Percentiles rank a stretch among this genome's conserved stretches.
phyloP scores from a whole-genome alignment of 2,888 invertebrate genomes.

The Trachelus tabidus region DNA sequence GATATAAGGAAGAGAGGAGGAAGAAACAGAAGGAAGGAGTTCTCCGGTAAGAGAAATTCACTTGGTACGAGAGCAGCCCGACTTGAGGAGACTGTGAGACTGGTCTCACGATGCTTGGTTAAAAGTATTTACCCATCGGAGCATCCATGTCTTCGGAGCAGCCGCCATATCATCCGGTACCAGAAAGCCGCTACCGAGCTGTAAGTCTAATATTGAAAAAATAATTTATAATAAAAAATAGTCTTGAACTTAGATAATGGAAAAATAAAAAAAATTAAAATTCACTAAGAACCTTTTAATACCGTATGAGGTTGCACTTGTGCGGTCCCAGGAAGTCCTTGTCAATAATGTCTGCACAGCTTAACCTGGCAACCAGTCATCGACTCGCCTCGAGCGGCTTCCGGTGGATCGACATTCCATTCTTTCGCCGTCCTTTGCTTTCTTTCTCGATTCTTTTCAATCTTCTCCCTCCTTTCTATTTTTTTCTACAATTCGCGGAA shows the following conservation, averaged over 20 bases:
- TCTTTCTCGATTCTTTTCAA: background rate
- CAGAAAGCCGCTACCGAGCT: slow-evolving; percentile 23
- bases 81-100: slow-evolving; percentile 19
- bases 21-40: slow-evolving; percentile 6
- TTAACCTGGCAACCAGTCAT: slow-evolving; percentile 25
- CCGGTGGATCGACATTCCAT: slow-evolving; percentile 44
- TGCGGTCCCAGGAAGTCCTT: background rate
- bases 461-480: background rate
- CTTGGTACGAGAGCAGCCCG: slow-evolving; percentile 16
- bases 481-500: slow-evolving; percentile 20
- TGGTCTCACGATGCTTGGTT: slow-evolving; percentile 42
- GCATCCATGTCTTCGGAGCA: slow-evolving; percentile 24
- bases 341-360: background rate
- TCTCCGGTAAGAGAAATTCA: background rate
- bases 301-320: background rate
- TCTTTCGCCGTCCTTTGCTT: slow-evolving; percentile 26
- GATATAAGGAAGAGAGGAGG: slow-evolving; percentile 10
- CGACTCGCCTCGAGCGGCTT: slow-evolving; percentile 31
- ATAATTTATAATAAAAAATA: background rate
- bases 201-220: background rate
- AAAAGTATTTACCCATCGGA: slow-evolving; percentile 48
- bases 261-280: background rate
- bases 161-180: slow-evolving; percentile 33
- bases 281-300: background rate
- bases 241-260: background rate